phyloP scores from a whole-genome alignment of 2,888 invertebrate genomes.

The Aquatica leii region DNA sequence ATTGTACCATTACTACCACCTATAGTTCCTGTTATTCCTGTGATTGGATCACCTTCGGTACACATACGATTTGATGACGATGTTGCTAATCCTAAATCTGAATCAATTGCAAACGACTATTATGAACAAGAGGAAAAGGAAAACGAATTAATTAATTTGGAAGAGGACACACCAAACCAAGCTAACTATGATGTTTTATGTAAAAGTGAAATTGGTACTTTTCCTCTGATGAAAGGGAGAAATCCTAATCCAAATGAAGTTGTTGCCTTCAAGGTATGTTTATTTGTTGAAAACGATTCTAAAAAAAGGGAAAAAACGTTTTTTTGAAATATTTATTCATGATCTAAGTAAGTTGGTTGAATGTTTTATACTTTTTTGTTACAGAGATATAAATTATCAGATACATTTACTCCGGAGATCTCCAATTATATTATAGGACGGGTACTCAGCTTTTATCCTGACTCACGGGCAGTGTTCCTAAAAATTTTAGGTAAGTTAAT shows the following conservation, averaged over 20 bases:
- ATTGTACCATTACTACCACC: neutral
- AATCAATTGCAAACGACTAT: neutral
- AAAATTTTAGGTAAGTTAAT: slow-evolving; percentile 44
- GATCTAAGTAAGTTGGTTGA: too few species aligned
- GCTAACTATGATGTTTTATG: slow-evolving; percentile 14
- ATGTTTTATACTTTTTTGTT: too few species aligned
- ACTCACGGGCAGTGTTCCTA: slow-evolving; percentile 43
- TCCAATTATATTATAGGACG: slow-evolving; percentile 56
- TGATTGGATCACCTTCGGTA: slow-evolving; percentile 4
- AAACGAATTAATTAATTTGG: neutral
- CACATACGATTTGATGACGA: slow-evolving; percentile 35
- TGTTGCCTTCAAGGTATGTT: slow-evolving; percentile 46
- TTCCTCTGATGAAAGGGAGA: slow-evolving; percentile 27
- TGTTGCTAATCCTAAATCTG: neutral
- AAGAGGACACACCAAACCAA: neutral
- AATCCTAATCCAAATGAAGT: slow-evolving; percentile 41
- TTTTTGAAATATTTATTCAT: too few species aligned
- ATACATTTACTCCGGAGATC: slow-evolving; percentile 56
- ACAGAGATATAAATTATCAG: slow-evolving; percentile 16
- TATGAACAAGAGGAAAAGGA: neutral
- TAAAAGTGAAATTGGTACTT: slow-evolving; percentile 36
- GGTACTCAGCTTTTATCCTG: slow-evolving; percentile 42
- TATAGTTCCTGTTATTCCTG: too few species aligned
- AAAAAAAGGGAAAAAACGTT: too few species aligned
- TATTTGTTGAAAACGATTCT: slow-evolving; percentile 30